These are phyloP conservation scores for Mythimna lalbum DNA, from an alignment of 2,888 invertebrate genomes.

Conservation along the genomic window DNA sequence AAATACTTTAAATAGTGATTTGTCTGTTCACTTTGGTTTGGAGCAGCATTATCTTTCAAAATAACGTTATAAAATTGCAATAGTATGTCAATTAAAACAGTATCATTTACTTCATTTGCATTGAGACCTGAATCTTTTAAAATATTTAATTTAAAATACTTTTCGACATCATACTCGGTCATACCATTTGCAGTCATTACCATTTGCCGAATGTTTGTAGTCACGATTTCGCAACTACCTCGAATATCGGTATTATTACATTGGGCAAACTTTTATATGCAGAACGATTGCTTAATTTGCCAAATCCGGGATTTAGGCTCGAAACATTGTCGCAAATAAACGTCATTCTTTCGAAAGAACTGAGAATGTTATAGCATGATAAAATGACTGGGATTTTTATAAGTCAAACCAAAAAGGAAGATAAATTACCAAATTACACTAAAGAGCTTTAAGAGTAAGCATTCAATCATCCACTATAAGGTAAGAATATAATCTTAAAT, in stretches of 20 bases:
- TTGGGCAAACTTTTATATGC: slow-evolving; percentile 46
- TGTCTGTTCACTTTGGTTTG: background rate
- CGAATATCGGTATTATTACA: slow-evolving; percentile 52
- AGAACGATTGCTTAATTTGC: slow-evolving; percentile 19
- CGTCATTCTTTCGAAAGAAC: slow-evolving; percentile 4
- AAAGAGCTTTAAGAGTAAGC: background rate
- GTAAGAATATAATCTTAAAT: background rate
- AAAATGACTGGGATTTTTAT: background rate
- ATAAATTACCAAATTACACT: background rate
- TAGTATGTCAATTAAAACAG: background rate
- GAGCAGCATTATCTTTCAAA: slow-evolving; percentile 3
- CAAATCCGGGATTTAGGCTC: slow-evolving; percentile 8
- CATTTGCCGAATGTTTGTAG: slow-evolving; percentile 61
- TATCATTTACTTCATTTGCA: slow-evolving; percentile 7
- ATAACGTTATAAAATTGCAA: background rate
- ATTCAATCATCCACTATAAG: background rate
- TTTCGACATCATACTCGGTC: slow-evolving; percentile 47
- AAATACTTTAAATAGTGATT: no score
- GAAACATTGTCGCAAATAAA: background rate
- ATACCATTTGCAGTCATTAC: slow-evolving; percentile 58
- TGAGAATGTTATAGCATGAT: background rate
- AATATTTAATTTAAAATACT: slow-evolving; percentile 33
- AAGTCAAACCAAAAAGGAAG: background rate
- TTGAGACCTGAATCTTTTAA: slow-evolving; percentile 18
- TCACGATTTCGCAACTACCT: slow-evolving; percentile 58